Base-by-base conservation (phyloP, 1,140 invertebrate genomes). In the Oncopeltus fasciatus region DNA sequence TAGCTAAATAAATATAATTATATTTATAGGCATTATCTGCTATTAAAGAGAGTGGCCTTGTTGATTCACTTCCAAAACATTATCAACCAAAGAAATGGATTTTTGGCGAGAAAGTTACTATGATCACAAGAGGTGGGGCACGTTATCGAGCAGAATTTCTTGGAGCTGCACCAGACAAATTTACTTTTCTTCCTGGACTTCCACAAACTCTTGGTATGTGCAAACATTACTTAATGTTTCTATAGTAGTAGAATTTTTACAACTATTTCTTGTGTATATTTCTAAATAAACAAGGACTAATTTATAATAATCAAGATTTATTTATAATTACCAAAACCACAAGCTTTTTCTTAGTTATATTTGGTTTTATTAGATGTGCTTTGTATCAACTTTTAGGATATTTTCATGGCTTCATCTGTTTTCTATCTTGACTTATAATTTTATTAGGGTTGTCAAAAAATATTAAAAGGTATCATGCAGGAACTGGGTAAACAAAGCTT, bases 51-150 rank as follows among this genome's bases (percentile, higher is more conserved):
- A 38, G 12, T 43, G 21, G 57, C 20, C 20, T 59, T 43, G 18
- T 59, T 26, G 57, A 59, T 20, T 16, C 31, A 16, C 33, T 59
- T 16, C 57, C 57, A 20, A 43, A 43, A 44, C 20, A 59, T 26
- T 38, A 43, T 24, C 49, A 44, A 18, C 38, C 31, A 21, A 59
- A 33, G 20, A 59, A 44, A 26, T 44, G 57, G 38, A 21, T 44
- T 43, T 59, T 59, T 24, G 31, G 57, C 38, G 57, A 44, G 16
- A 59, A 59, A 59, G 57, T 33, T 20, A 44, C 57, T 44, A 28
- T 38, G 21, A 20, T 44, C 21, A 44, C 57, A 24, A 43, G 20
- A 59, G 38, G 57, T 24, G 31, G 57, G n/a, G 21, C 33, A 20
- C 29, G 57, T 24, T 21, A 24, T 21, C 29, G 57, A 43, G 57